A percentile compares a stretch with the other conserved stretches of the same genome.
Conservation (phyloP, 2,113 vertebrate species). For the Typhlomys cinereus region DNA sequence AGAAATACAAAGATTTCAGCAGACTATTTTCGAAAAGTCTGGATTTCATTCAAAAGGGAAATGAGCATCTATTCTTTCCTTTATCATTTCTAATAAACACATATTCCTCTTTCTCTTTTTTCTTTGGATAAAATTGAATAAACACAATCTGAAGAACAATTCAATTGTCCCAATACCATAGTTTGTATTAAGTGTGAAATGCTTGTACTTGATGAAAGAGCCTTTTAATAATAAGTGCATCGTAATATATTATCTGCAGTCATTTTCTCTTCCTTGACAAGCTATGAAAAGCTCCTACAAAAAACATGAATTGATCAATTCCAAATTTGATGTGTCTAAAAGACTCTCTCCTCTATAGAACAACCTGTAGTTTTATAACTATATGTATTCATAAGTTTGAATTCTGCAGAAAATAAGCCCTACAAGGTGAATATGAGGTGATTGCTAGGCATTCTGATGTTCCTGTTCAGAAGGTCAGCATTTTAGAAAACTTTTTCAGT, state of each 20-base stretch:
- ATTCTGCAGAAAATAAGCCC: not conserved
- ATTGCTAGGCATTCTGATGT: not conserved
- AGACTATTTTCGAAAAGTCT: constrained; percentile 28
- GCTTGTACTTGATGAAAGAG: constrained; percentile 52
- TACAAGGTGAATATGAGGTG: not conserved
- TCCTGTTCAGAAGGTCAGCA: not conserved
- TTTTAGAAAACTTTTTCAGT: constrained; percentile 6
- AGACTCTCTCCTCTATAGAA: not conserved
- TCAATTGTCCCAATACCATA: not conserved
- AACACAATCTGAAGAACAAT: constrained; percentile 9
- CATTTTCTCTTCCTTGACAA: constrained; percentile 40
- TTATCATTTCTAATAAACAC: constrained; percentile 16
- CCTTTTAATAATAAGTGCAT: constrained; percentile 39
- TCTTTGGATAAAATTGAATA: constrained; percentile 14
- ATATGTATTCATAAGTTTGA: constrained; percentile 13
- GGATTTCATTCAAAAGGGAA: constrained; percentile 36
- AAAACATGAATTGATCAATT: constrained; percentile 46
- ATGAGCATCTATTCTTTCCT: not conserved
- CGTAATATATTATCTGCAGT: constrained; percentile 22
- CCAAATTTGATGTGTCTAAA: constrained; percentile 22
- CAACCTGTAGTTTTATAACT: constrained; percentile 18
- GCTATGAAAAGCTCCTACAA: not conserved
- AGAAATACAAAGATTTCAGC: constrained; percentile 29
- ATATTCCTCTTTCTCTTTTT: constrained; percentile 22
- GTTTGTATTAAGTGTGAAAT: constrained; percentile 27